phyloP scores from a whole-genome alignment of 2,113 vertebrate genomes.

The Poicephalus meyeri region DNA sequence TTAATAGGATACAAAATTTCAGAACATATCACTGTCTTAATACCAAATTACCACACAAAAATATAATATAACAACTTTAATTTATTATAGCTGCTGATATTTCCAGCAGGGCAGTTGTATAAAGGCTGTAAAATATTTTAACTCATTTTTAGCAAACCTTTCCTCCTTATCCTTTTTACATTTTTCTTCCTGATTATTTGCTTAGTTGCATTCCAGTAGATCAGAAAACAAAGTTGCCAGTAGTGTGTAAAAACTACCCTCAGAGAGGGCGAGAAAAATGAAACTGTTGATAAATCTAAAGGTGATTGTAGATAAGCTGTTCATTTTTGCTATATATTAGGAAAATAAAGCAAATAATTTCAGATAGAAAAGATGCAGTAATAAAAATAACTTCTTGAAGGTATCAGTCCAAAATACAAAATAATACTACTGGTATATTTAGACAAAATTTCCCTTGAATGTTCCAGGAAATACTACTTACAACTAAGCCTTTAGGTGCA shows the following conservation, averaged over 20 bases:
- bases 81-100: not conserved
- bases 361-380: not conserved
- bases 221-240: not conserved
- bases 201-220: not conserved
- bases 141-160: not conserved
- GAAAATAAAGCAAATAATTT: not conserved
- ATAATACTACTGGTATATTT: not conserved
- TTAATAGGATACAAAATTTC: not conserved
- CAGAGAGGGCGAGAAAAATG: not conserved
- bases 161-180: not conserved
- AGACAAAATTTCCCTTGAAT: not conserved
- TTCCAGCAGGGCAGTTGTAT: not conserved
- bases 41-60: not conserved
- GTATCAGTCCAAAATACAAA: not conserved
- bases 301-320: not conserved
- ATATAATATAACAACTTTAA: not conserved
- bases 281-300: not conserved
- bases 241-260: not conserved
- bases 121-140: constrained; percentile 9
- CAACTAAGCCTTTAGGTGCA: not conserved
- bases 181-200: not conserved
- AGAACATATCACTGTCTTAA: not conserved
- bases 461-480: constrained; percentile 19
- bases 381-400: not conserved
- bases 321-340: not conserved